Percentiles rank a stretch among this genome's conserved stretches.
Evolutionary conservation across 2,113 vertebrate genomes (phyloP).

Genomic region (Columba janthina): DNA sequence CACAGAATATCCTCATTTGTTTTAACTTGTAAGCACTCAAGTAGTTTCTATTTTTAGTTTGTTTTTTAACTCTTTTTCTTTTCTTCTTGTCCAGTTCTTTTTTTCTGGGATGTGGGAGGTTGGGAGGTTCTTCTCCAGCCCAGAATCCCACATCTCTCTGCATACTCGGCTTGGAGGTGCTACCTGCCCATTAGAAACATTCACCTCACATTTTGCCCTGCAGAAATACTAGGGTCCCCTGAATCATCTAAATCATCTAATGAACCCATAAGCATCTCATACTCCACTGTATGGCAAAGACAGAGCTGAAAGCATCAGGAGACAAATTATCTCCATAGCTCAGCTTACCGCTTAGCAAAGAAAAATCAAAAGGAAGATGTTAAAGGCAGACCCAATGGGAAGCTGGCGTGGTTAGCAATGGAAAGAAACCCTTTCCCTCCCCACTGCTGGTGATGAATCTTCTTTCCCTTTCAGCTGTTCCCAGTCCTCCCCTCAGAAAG

Average conservation of each 20-base stretch:
- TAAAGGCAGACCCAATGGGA: background rate
- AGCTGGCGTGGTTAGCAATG: background rate
- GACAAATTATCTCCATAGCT: background rate
- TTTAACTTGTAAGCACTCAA: conserved; percentile 7
- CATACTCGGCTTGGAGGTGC: background rate
- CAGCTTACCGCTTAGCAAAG: background rate
- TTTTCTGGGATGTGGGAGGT: background rate
- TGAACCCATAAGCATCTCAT: background rate
- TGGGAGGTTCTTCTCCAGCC: background rate
- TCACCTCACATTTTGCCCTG: background rate
- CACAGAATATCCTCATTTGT: background rate
- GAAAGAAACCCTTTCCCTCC: background rate
- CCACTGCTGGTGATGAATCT: background rate
- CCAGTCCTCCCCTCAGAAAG: background rate
- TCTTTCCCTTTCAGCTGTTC: background rate
- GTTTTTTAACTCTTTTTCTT: background rate
- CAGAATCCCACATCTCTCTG: background rate
- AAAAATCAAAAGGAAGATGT: conserved; percentile 6
- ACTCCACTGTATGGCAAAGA: background rate
- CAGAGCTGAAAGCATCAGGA: background rate
- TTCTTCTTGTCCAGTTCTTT: background rate
- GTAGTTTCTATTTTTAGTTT: background rate
- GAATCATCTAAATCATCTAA: background rate
- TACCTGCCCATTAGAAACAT: background rate
- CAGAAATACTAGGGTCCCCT: background rate